Base-by-base conservation (phyloP, 2,888 invertebrate genomes). In the Eupithecia vulgata region DNA sequence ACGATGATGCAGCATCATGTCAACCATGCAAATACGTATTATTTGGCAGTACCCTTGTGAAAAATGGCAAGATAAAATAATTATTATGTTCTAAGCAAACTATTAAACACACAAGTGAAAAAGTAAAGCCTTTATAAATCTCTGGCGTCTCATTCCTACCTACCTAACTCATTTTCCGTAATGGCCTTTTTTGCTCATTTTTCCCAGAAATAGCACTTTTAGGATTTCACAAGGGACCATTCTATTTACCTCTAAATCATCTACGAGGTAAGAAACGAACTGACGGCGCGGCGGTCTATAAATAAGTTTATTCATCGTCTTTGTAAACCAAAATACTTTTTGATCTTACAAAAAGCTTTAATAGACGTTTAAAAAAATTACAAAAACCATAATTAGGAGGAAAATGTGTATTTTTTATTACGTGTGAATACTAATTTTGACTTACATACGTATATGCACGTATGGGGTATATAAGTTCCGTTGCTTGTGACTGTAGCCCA, bases 231-330 rank as follows among this genome's bases (percentile, higher is more conserved):
- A 17, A 57, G 59, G 68, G 67, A 70, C 48, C 72, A 71, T 76
- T 72, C 68, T 71, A 70, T 61, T 72, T 73, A 71, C 62, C 52
- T 71, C 62, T 75, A 71, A 77, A 77, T 72, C 76, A 76, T 76
- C 76, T 68, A 75, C 68, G 68, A 74, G 72, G 67, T 66, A 45
- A 59, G 71, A 72, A 73, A 75, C 73, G 75, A 77, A 71, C 30
- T 64, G 62, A 59, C 42, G 65, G 42, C 45, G 5, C 42, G 65
- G 42, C 45, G 5, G 40, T 13, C 30, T 67, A 59, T 72, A 68
- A 64, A 72, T 52, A 68, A 40, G 72, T 68, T 34, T 68, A 52
- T 68, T 71, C 70, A 30, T 57, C 30, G 45, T 34, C 57, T 52
- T 70, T 70, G 34, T 45, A 67, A 37, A 67, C 45, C n/a, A 21